Base-by-base conservation (phyloP, 2,797 vertebrate species). In the Alcedo atthis region DNA sequence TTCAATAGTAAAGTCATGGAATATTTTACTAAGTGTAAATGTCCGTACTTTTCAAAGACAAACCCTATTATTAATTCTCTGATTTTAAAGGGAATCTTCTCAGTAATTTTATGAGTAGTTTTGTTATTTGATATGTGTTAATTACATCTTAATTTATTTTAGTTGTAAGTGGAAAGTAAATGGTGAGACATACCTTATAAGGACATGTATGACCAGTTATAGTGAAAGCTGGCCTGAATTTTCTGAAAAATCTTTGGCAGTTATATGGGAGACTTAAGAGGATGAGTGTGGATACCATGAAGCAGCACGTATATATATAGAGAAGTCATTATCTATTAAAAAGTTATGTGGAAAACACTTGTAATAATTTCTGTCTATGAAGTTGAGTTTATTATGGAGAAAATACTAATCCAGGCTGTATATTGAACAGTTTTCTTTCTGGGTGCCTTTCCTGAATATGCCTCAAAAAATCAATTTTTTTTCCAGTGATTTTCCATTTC, bases 121-220 rank as follows among this genome's bases (percentile, higher is more conserved):
- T 90, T 90, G 24, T 73, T 90, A 58, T 74, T 77, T 59, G 40
- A 59, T 51, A 26, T n/a, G 19, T 17, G 8, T 64, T 90, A 87
- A 87, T 90, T 68, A 24, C 54, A 68, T 71, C 28, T 51, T 59
- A 59, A 69, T 59, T 90, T 26, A 48, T 79, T 84, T 87, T 53
- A 33, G 28, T 45, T 81, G 21, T 48, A 51, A 63, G 1, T 53
- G 71, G 51, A 61, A 85, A 82, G 21, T 35, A 25, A 77, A 24
- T 21, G 48, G 46, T 82, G 64, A 74, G 74, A 79, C 0, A 0
- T 35, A 14, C 51, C 64, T 76, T 45, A 4, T 1, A 62, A 46
- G 30, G 49, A 19, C 3, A 3, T 3, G 19, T 30, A 28, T 1
- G 2, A 5, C 42, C n/a, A 55, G 30, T 9, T 64, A 45, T 33